Evolutionary conservation across 2,888 invertebrate genomes (phyloP), one percentile per base, ranked within the genome.

Genomic region (Lapara coniferarum): DNA sequence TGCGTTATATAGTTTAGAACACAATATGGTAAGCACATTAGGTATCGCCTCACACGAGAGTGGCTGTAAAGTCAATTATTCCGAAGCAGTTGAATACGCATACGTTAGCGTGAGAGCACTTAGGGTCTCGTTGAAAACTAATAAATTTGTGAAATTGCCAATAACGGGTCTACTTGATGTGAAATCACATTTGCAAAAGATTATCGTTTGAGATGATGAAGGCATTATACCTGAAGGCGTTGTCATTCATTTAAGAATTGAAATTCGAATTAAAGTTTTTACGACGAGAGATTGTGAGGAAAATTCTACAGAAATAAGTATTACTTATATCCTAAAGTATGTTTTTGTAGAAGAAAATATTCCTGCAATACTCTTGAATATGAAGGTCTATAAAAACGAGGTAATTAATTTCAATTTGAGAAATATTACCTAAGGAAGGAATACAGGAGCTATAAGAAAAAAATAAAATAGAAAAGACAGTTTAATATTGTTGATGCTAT

Each of bases 1-100:
- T 37, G 37, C 8, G 7, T 37, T 37, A 37, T 37, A 8, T 37
- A 37, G 37, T 37, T 37, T 37, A 6, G 37, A 55, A 55, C 6
- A 55, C 55, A 49, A 16, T 46, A 16, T 12, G 16, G 13, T 16
- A 46, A 12, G 30, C 57, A 37, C 7, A 7, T 93, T 90, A 91
- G 88, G 85, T 88, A 86, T 90, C 85, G 85, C 86, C 87, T 87
- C 88, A 86, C 87, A 85, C 85, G 76, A 82, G 83, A 82, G 83
- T 84, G 84, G 81, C 81, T 75, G 55, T 81, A 85, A 90, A 91
- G 88, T 88, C 88, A 90, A 92, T 92, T 91, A 91, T 86, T 86
- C 82, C 76, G 80, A 78, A 88, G 90, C 92, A 91, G 92, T 89
- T 90, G 74, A 84, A 86, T 86, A 81, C 77, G 83, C 80, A 83